These are phyloP conservation scores for Drosophila algonquin DNA, from an alignment of 2,888 invertebrate species.

Conservation along the genomic window DNA sequence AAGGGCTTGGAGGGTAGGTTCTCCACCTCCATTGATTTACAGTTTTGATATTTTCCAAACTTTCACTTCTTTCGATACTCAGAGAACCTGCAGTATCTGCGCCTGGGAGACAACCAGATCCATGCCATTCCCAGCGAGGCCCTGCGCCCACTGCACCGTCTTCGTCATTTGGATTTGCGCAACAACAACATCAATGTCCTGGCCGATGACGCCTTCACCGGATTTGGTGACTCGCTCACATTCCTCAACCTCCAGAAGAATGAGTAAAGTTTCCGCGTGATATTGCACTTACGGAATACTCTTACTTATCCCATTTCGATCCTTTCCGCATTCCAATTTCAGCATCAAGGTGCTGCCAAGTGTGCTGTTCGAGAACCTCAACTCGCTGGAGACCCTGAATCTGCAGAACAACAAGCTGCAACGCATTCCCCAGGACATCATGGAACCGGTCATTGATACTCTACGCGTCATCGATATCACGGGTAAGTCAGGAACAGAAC, in stretches of 20 bases:
- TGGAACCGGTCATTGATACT: slow-evolving; percentile 94
- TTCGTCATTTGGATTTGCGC: slow-evolving; percentile 94
- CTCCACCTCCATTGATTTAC: accelerated
- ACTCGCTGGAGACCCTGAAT: slow-evolving; percentile 94
- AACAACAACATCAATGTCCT: slow-evolving; percentile 94
- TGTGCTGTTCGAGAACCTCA: slow-evolving; percentile 93
- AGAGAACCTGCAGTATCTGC: slow-evolving; percentile 95
- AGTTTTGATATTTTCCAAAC: not conserved
- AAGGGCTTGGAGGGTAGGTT: slow-evolving; percentile 92
- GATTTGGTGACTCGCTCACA: slow-evolving; percentile 95
- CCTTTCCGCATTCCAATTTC: slow-evolving; percentile 47
- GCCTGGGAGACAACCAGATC: slow-evolving; percentile 94
- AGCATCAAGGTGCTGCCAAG: slow-evolving; percentile 93
- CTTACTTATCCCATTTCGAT: slow-evolving; percentile 2
- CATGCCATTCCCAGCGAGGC: slow-evolving; percentile 94
- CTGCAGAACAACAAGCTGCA: slow-evolving; percentile 94
- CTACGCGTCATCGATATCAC: slow-evolving; percentile 94
- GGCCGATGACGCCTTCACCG: slow-evolving; percentile 93
- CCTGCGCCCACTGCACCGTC: slow-evolving; percentile 91
- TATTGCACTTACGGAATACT: not conserved
- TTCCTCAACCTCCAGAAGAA: slow-evolving; percentile 96
- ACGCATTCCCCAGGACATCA: slow-evolving; percentile 93
- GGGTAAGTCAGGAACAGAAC: slow-evolving; percentile 86
- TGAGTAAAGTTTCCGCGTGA: slow-evolving; percentile 87
- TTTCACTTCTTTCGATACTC: slow-evolving; percentile 57